Conservation (phyloP, 2,797 vertebrate species). For the Diceros bicornis region DNA sequence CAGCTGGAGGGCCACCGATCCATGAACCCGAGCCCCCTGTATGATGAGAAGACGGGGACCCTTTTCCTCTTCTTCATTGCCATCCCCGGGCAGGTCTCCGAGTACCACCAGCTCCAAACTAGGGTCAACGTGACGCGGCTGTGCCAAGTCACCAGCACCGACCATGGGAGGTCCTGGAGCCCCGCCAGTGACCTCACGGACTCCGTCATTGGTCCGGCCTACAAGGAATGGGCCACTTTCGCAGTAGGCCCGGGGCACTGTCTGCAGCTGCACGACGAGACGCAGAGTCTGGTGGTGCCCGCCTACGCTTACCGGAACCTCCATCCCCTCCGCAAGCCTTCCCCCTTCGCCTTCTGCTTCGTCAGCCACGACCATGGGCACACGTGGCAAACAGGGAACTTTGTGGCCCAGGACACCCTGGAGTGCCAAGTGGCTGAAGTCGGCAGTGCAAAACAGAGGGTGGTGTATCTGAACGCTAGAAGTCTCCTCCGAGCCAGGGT, state of each 20-base stretch:
- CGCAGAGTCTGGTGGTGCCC: constrained; percentile 86
- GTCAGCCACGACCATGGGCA: constrained; percentile 85
- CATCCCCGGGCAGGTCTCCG: constrained; percentile 81
- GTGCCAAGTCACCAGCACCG: constrained; percentile 85
- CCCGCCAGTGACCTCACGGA: constrained; percentile 76
- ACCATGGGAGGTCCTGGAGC: constrained; percentile 87
- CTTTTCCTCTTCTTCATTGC: constrained; percentile 90
- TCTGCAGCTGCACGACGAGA: constrained; percentile 77
- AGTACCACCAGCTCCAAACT: constrained; percentile 86
- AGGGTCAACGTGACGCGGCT: constrained; percentile 84
- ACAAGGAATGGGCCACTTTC: constrained; percentile 88
- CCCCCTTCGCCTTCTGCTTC: constrained; percentile 87
- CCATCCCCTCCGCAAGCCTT: background rate
- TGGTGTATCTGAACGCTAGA: constrained; percentile 87
- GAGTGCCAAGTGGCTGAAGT: constrained; percentile 89
- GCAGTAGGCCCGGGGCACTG: constrained; percentile 88
- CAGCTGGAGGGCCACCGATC: constrained; percentile 86
- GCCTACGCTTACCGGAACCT: constrained; percentile 88
- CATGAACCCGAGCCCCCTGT: constrained; percentile 90
- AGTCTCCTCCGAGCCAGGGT: constrained; percentile 80
- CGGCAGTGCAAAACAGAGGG: background rate
- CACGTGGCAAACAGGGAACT: constrained; percentile 84
- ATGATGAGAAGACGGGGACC: constrained; percentile 79
- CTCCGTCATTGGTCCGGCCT: background rate
- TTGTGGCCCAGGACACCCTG: constrained; percentile 34